Evolutionary conservation across 30 jellyfish, hydroid and myxozoan species (phyloP).

Genomic region (Rhopilema esculentum): DNA sequence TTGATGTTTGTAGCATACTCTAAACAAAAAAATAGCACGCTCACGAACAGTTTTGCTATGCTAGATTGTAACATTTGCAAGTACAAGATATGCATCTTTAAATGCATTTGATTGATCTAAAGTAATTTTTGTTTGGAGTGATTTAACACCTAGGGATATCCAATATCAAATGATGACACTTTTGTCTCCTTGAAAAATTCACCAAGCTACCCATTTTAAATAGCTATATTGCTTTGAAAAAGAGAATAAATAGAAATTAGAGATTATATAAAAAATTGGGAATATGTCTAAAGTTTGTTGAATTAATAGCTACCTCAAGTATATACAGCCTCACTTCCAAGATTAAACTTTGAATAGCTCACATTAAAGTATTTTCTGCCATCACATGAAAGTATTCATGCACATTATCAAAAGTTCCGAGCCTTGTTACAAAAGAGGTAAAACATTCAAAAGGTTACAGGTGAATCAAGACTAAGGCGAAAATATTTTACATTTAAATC

Average conservation of each 20-base stretch:
- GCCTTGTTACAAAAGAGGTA: too few relatives aligned
- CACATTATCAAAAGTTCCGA: too few relatives aligned
- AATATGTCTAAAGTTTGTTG: background rate
- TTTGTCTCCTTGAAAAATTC: background rate
- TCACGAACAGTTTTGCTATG: background rate
- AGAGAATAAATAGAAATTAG: background rate
- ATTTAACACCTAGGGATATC: background rate
- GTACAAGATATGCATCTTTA: background rate
- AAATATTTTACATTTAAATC: too few relatives aligned
- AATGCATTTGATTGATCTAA: background rate
- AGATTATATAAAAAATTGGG: background rate
- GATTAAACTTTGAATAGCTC: constrained; percentile 22
- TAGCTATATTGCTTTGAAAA: background rate
- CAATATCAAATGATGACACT: background rate
- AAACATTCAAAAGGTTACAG: too few relatives aligned
- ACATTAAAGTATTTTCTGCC: constrained; percentile 12
- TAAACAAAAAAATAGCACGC: background rate
- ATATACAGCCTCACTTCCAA: constrained; percentile 26
- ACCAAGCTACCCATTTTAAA: background rate
- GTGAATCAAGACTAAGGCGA: too few relatives aligned
- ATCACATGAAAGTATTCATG: too few relatives aligned
- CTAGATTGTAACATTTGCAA: background rate
- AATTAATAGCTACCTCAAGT: constrained; percentile 7
- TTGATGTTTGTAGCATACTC: background rate
- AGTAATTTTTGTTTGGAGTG: background rate